Base-by-base conservation (phyloP, 1,140 invertebrate genomes). In the Drosophila nannoptera region DNA sequence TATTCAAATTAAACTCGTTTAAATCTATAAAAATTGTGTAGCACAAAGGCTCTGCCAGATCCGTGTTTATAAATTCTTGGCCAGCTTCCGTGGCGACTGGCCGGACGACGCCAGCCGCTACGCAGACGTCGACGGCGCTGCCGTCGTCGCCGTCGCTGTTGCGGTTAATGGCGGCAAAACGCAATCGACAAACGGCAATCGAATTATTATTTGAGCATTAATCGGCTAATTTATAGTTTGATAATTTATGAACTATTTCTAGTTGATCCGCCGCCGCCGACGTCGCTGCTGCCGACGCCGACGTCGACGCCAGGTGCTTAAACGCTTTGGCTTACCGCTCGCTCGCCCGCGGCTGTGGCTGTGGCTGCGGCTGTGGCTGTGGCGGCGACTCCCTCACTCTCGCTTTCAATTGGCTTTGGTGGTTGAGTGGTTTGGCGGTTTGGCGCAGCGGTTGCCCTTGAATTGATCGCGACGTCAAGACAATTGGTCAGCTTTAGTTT, bases 221-320 rank as follows among this genome's bases (percentile, higher is more conserved):
- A 86, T 86, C 81, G 81, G 78, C 81, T 86, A 86, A 86, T 86
- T 86, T 86, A 86, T 86, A 77, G 81, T 81, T 86, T 77, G 76
- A 87, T 86, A 81, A 86, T 86, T 86, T 86, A 86, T 86, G 74
- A 75, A 84, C 81, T 86, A 84, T 81, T 81, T 81, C 73, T 75
- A 81, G 77, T 81, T 71, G 55, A 58, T 82, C 74, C 11, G 50
- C 22, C 12, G 60, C 35, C 38, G 4, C 38, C 9, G 33, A 50
- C 48, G 14, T 12, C 40, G 40, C 40, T 12, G n/a, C 40, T 2
- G 0, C n/a, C n/a, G 40, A 0, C 40, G 40, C 40, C n/a, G n/a
- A n/a, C n/a, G n/a, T n/a, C 4, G 40, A 4, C 40, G 36, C 43
- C 32, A 70, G 48, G 40, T 33, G 33, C 42, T 31, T 46, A 50